Percentiles rank a stretch among this genome's conserved stretches.
Conservation (phyloP, 1,140 invertebrate genomes). For the Plutomurus gul region DNA sequence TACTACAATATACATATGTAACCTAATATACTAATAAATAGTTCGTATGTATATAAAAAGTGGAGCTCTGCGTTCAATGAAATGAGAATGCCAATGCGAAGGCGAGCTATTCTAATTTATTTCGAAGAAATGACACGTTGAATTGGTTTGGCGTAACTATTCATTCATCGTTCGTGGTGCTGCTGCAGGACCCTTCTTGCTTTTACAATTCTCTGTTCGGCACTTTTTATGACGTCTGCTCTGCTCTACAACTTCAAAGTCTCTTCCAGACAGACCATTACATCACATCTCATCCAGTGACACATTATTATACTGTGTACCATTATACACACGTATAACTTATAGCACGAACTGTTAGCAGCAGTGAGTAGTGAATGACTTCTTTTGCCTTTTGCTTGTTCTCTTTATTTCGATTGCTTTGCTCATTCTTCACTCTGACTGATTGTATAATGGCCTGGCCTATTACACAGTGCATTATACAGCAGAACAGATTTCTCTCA, state of each 20-base stretch:
- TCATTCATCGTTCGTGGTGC: neutral
- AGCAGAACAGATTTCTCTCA: too few relatives aligned
- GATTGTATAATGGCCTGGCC: too few relatives aligned
- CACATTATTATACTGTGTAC: too few relatives aligned
- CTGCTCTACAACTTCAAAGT: neutral
- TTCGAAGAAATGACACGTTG: neutral
- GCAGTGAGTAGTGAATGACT: too few relatives aligned
- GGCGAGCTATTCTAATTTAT: slow-evolving; percentile 11
- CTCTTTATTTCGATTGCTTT: too few relatives aligned
- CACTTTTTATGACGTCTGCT: neutral
- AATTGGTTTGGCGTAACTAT: slow-evolving; percentile 12
- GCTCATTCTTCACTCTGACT: too few relatives aligned
- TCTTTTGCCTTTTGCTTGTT: neutral
- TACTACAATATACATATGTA: too few relatives aligned
- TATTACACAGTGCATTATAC: too few relatives aligned
- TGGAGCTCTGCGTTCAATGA: neutral
- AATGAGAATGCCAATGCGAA: slow-evolving; percentile 5
- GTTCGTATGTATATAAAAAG: neutral
- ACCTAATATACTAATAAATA: too few relatives aligned
- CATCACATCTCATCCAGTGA: neutral
- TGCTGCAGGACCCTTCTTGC: too few relatives aligned
- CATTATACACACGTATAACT: too few relatives aligned
- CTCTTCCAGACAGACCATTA: neutral
- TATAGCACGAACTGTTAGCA: too few relatives aligned
- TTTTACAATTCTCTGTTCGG: slow-evolving; percentile 16